Conservation (phyloP, 2,797 vertebrate genomes). For the Cygnus olor region DNA sequence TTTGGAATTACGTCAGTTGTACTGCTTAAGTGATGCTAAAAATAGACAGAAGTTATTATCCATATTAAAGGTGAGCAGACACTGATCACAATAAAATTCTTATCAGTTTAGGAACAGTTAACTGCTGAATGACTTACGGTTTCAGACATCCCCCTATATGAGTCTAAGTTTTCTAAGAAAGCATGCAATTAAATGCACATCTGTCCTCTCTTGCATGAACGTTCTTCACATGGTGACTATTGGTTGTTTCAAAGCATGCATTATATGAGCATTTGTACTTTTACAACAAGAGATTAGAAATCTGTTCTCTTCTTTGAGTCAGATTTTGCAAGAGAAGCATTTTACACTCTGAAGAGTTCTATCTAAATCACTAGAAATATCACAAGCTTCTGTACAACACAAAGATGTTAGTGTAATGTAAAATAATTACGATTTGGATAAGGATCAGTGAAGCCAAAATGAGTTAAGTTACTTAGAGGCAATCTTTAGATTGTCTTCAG, state of each 20-base stretch:
- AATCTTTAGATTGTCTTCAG: not conserved
- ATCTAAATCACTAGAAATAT: not conserved
- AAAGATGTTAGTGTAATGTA: not conserved
- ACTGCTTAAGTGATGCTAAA: not conserved
- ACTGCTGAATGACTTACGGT: not conserved
- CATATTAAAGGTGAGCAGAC: not conserved
- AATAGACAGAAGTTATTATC: not conserved
- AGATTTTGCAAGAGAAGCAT: not conserved
- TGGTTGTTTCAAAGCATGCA: conserved; percentile 5
- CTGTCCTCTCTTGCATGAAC: not conserved
- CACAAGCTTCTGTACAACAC: not conserved
- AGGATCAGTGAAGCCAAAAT: not conserved
- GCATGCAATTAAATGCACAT: conserved; percentile 47
- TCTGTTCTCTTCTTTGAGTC: not conserved
- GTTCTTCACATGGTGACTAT: not conserved
- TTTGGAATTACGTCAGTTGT: not conserved
- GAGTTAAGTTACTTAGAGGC: not conserved
- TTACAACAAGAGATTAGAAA: not conserved
- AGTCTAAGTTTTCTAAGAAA: conserved; percentile 24
- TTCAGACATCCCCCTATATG: not conserved
- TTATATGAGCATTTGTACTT: conserved; percentile 25
- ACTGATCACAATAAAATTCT: conserved; percentile 12
- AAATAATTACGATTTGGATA: conserved; percentile 1
- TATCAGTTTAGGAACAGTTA: not conserved
- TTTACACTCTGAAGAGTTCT: not conserved